Percentiles rank a stretch among this genome's conserved stretches.
These are phyloP conservation scores for Drosophila atroscutellata DNA, from an alignment of 2,888 invertebrate genomes.

Conservation along the genomic window DNA sequence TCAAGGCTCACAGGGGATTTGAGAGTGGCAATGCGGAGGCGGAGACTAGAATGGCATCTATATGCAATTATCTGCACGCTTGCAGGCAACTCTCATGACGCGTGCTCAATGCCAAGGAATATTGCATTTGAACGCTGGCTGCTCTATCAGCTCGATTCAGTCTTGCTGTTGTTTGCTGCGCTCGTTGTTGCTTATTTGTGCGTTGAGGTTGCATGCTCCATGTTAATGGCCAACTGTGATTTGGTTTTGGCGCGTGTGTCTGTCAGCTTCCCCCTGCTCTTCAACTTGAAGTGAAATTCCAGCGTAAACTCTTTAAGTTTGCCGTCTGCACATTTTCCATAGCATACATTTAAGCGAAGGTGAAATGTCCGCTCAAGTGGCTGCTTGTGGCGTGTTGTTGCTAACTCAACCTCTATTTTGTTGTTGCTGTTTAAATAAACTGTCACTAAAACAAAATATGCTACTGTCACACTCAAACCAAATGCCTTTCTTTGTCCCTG, in stretches of 20 bases:
- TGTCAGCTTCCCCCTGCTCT: not conserved
- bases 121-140: constrained; percentile 65
- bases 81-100: constrained; percentile 45
- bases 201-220: constrained; percentile 44
- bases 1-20: constrained; percentile 25
- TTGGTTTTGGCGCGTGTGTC: constrained; percentile 29
- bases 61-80: constrained; percentile 74
- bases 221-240: constrained; percentile 49
- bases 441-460: constrained; percentile 60
- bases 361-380: constrained; percentile 55
- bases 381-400: constrained; percentile 13
- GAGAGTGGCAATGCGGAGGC: not conserved
- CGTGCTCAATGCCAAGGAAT: constrained; percentile 63
- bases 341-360: constrained; percentile 64
- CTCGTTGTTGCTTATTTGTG: constrained; percentile 21
- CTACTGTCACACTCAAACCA: constrained; percentile 61
- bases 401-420: not conserved
- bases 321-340: constrained; percentile 33
- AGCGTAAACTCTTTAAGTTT: constrained; percentile 17
- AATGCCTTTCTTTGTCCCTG: constrained; percentile 72
- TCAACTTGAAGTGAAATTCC: constrained; percentile 5
- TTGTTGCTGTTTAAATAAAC: constrained; percentile 41
- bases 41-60: constrained; percentile 38
- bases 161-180: constrained; percentile 6
- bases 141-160: constrained; percentile 32